phyloP scores from a whole-genome alignment of 2,888 invertebrate species.

The Sphaerophoria rueppellii region DNA sequence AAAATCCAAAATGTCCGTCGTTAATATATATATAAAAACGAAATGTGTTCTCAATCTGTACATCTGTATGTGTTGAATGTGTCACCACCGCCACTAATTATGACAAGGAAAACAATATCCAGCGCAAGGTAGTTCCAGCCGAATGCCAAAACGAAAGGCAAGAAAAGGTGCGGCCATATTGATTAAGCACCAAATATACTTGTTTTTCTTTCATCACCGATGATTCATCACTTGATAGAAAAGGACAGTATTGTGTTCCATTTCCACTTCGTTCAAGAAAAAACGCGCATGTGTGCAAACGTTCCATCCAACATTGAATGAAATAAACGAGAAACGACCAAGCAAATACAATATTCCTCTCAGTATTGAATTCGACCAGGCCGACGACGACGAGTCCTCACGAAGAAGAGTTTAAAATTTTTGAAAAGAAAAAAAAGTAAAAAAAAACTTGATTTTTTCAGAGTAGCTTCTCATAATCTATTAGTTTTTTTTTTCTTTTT shows the following conservation, averaged over 20 bases:
- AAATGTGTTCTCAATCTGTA: conserved; percentile 23
- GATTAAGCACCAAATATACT: conserved; percentile 81
- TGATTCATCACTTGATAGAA: conserved; percentile 5
- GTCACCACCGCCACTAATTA: conserved; percentile 50
- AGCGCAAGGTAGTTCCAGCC: conserved; percentile 13
- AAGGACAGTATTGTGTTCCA: conserved; percentile 37
- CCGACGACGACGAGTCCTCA: conserved; percentile 70
- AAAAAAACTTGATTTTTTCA: conserved; percentile 51
- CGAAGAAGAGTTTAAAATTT: conserved; percentile 66
- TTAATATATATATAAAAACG: conserved; percentile 24
- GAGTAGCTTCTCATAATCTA: conserved; percentile 51
- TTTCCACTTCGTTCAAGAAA: conserved; percentile 25
- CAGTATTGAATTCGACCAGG: conserved; percentile 73
- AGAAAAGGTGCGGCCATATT: conserved; percentile 90
- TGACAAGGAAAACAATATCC: conserved; percentile 39
- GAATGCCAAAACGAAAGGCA: conserved; percentile 51
- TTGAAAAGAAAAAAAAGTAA: conserved; percentile 56
- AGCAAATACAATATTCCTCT: conserved; percentile 67
- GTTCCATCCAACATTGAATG: conserved; percentile 52
- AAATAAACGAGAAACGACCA: conserved; percentile 64
- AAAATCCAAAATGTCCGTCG: conserved; percentile 39
- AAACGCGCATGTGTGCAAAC: conserved; percentile 28
- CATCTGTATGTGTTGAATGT: conserved; percentile 34
- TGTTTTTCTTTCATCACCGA: neutral
- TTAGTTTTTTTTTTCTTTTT: conserved; percentile 51